Percentiles rank a stretch among this genome's conserved stretches.
Evolutionary conservation across 2,113 vertebrate species (phyloP).

Genomic region (Taxidea taxus): DNA sequence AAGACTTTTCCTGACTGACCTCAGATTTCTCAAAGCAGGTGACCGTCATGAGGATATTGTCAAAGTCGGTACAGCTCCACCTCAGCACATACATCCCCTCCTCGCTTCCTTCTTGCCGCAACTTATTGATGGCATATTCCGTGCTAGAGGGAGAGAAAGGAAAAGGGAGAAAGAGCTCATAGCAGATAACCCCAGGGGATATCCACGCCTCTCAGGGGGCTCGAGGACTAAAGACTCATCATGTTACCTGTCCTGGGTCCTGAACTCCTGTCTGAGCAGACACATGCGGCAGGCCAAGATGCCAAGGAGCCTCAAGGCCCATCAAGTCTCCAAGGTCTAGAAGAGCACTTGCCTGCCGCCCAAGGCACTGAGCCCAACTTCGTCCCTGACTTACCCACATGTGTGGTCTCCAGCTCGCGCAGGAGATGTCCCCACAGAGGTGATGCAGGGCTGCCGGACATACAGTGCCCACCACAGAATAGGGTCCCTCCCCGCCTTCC

Average conservation of each 20-base stretch:
- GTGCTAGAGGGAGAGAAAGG: slow-evolving; percentile 83
- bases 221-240: not conserved
- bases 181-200: not conserved
- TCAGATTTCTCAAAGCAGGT: slow-evolving; percentile 88
- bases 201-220: not conserved
- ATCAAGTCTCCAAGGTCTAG: not conserved
- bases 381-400: not conserved
- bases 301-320: not conserved
- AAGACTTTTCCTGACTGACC: slow-evolving; percentile 72
- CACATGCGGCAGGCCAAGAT: accelerated
- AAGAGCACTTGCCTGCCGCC: not conserved
- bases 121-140: slow-evolving; percentile 94
- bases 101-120: slow-evolving; percentile 93
- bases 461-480: not conserved
- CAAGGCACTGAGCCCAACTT: not conserved
- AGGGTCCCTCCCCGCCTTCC: not conserved
- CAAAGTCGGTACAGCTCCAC: slow-evolving; percentile 97
- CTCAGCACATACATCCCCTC: slow-evolving; percentile 94
- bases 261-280: not conserved
- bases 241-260: not conserved
- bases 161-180: not conserved
- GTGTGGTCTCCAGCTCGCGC: not conserved
- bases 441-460: not conserved
- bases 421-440: not conserved
- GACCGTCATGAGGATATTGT: slow-evolving; percentile 97